Conservation (phyloP, 2,113 vertebrate genomes). For the Semnornis frantzii region DNA sequence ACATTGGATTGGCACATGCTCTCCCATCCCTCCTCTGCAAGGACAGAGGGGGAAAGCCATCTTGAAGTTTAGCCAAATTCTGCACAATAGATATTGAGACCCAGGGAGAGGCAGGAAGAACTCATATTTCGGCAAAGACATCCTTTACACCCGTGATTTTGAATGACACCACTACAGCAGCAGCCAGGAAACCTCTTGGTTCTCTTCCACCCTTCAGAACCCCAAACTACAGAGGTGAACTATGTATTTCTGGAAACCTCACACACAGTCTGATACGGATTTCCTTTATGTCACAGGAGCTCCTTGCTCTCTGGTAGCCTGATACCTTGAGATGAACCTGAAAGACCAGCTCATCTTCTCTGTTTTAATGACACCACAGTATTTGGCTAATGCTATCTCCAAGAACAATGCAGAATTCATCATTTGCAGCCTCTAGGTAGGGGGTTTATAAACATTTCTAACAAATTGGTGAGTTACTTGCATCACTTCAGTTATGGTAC, state of each 20-base stretch:
- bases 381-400: neutral
- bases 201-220: neutral
- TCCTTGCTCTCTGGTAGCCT: neutral
- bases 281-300: neutral
- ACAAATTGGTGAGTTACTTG: neutral
- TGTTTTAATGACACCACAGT: neutral
- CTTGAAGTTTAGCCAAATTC: neutral
- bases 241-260: neutral
- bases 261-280: rapidly evolving
- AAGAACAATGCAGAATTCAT: neutral
- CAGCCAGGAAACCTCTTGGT: neutral
- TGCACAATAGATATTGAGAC: neutral
- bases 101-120: neutral
- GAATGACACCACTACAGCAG: neutral
- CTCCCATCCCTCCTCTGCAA: neutral
- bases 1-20: neutral
- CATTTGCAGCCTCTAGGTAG: neutral
- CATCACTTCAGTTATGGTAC: neutral
- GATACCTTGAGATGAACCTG: neutral
- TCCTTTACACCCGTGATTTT: neutral
- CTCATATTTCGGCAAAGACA: neutral
- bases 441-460: neutral
- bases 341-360: neutral
- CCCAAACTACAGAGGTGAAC: rapidly evolving
- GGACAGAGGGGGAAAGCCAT: neutral